A percentile compares a stretch with the other conserved stretches of the same genome.
Evolutionary conservation across 2,797 vertebrate genomes (phyloP).

Genomic region (Nyctibius grandis): DNA sequence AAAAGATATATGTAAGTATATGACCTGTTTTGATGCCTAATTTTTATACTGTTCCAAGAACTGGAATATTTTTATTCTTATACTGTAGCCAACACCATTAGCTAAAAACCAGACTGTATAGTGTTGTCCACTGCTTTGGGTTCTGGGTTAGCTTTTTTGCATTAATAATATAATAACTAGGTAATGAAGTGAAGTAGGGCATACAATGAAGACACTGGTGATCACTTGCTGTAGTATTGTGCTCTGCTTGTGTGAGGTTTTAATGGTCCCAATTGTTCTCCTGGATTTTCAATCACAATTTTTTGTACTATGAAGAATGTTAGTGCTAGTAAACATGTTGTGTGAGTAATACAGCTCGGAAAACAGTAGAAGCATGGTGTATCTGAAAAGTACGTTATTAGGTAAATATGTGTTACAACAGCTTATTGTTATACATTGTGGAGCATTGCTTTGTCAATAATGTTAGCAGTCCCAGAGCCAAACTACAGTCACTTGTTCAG

Average conservation of each 20-base stretch:
- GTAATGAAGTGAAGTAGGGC: background rate
- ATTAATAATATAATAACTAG: background rate
- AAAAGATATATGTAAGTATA: conserved; percentile 83
- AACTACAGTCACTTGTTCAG: background rate
- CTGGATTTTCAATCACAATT: background rate
- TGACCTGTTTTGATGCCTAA: conserved; percentile 35
- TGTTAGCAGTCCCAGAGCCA: background rate
- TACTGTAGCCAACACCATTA: background rate
- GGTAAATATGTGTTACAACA: background rate
- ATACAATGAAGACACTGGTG: background rate
- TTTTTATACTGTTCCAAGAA: conserved; percentile 42
- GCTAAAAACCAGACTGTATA: background rate
- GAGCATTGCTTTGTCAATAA: background rate
- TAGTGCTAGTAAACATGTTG: background rate
- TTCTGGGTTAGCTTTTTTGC: background rate
- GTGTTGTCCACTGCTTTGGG: background rate
- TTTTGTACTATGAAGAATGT: background rate
- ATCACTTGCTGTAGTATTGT: background rate
- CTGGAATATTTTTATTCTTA: conserved; percentile 27
- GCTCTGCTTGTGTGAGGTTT: background rate
- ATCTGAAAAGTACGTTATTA: background rate
- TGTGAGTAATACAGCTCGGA: background rate
- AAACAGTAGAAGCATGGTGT: background rate
- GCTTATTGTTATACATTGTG: background rate
- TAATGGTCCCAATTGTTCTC: background rate